Evolutionary conservation across 2,113 vertebrate genomes (phyloP).

Genomic region (Rhinoptilus africanus): DNA sequence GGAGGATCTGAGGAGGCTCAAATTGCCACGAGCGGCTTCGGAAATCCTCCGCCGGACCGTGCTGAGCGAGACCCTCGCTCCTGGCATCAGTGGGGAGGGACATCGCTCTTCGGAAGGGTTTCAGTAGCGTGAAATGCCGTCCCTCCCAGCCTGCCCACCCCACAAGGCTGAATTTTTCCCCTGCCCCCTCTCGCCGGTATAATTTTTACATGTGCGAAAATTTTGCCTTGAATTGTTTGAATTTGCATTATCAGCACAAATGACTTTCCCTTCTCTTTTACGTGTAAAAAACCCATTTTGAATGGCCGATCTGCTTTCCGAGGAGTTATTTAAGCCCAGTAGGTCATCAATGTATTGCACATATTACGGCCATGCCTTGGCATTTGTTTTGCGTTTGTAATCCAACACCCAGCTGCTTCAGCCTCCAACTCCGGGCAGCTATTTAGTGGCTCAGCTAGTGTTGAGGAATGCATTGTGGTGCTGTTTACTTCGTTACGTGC

Average conservation of each 20-base stretch:
- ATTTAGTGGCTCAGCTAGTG: constrained; percentile 45
- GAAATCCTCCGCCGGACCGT: background rate
- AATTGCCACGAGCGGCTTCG: background rate
- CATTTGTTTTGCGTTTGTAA: constrained; percentile 63
- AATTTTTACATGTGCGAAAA: background rate
- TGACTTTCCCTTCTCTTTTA: background rate
- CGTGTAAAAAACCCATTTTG: background rate
- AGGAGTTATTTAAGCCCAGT: constrained; percentile 26
- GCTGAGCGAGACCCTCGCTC: background rate
- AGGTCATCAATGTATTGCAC: constrained; percentile 40
- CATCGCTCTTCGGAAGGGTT: background rate
- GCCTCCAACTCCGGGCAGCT: constrained; percentile 42
- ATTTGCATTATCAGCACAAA: background rate
- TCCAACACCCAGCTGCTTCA: constrained; percentile 59
- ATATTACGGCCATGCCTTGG: constrained; percentile 50
- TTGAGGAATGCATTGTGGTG: constrained; percentile 59
- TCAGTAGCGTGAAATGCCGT: constrained; percentile 12
- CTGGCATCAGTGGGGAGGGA: background rate
- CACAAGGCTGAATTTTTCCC: background rate
- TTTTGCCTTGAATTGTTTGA: background rate
- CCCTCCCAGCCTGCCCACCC: background rate
- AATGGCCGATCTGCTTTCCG: background rate
- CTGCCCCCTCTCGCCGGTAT: accelerated
- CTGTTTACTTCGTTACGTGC: constrained; percentile 8
- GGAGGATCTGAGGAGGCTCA: background rate